Conservation (phyloP, 2,113 vertebrate species). For the Picathartes gymnocephalus region DNA sequence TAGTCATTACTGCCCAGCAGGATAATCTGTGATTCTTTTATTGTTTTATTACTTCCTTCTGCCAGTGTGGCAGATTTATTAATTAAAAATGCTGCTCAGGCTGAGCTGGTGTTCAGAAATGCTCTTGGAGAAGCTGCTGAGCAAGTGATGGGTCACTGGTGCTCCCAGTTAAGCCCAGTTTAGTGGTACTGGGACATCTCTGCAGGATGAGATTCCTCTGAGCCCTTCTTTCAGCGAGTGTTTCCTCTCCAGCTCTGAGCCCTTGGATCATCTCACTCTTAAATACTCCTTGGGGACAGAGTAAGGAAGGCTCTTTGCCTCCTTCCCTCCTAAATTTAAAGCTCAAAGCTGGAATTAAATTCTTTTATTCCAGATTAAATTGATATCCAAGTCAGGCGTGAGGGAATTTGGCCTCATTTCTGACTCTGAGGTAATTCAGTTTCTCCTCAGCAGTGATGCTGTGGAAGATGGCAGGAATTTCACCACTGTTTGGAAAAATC, state of each 20-base stretch:
- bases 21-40: neutral
- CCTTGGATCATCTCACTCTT: neutral
- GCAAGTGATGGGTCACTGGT: neutral
- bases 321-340: neutral
- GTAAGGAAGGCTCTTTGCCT: neutral
- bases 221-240: neutral
- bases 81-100: neutral
- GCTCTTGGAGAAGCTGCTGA: neutral
- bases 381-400: neutral
- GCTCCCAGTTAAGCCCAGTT: neutral
- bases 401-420: neutral
- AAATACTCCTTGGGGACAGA: neutral
- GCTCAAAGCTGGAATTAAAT: neutral
- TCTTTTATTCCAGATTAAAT: neutral
- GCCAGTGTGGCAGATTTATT: neutral
- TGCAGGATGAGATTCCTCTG: neutral
- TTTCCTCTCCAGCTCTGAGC: neutral
- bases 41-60: neutral
- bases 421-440: neutral
- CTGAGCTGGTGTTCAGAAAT: neutral
- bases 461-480: neutral
- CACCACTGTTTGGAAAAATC: neutral
- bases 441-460: neutral
- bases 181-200: neutral
- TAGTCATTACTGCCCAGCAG: neutral